These are phyloP conservation scores for Creontiades dilutus DNA, from an alignment of 2,888 invertebrate species.

Conservation along the genomic window DNA sequence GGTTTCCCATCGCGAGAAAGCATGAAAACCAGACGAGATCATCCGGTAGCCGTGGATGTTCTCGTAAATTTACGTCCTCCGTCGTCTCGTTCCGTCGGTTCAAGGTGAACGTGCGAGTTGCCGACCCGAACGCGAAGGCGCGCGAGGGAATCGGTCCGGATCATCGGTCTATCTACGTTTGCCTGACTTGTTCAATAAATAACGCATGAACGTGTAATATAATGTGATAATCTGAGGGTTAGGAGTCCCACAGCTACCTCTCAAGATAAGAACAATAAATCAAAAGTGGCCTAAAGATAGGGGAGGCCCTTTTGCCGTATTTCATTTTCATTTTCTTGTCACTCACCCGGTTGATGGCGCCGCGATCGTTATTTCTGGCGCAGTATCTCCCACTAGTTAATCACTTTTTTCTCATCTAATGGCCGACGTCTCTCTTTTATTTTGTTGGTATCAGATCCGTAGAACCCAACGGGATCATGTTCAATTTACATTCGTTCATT, in stretches of 20 bases:
- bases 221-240: conserved; percentile 67
- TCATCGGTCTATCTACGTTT: conserved; percentile 58
- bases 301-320: conserved; percentile 67
- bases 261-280: conserved; percentile 70
- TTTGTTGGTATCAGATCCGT: not conserved
- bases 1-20: too few species aligned
- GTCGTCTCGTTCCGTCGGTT: too few species aligned
- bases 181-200: conserved; percentile 70
- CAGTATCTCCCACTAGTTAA: conserved; percentile 40
- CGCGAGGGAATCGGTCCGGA: conserved; percentile 56
- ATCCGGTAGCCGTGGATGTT: too few species aligned
- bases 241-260: conserved; percentile 40
- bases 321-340: conserved; percentile 71
- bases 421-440: conserved; percentile 9
- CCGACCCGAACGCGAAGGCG: not conserved
- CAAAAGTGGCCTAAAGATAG: conserved; percentile 64
- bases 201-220: conserved; percentile 71
- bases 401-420: conserved; percentile 24
- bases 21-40: too few species aligned
- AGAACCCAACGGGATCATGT: too few species aligned
- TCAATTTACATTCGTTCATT: too few species aligned
- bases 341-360: conserved; percentile 61
- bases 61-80: too few species aligned
- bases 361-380: conserved; percentile 63
- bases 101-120: not conserved